Percentiles rank a stretch among this genome's conserved stretches.
phyloP scores from a whole-genome alignment of 2,113 vertebrate genomes.

The Struthidea cinerea region DNA sequence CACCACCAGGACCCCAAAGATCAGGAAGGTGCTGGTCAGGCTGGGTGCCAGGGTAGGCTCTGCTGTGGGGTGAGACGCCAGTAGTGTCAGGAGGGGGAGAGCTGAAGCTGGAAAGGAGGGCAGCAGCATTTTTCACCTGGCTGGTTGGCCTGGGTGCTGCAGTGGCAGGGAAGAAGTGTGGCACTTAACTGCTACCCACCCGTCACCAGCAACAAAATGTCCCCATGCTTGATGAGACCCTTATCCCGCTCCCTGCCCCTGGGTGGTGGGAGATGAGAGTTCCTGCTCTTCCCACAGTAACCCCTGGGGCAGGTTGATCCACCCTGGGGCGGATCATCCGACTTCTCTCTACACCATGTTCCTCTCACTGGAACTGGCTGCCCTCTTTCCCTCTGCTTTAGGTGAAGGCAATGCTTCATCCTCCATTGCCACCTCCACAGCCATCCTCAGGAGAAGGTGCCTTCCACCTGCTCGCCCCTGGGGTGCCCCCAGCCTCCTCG shows the following conservation, averaged over 20 bases:
- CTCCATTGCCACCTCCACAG: background rate
- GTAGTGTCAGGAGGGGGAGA: background rate
- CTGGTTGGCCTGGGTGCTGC: fast-evolving
- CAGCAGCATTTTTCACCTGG: background rate
- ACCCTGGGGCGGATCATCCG: fast-evolving
- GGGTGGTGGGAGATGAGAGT: background rate
- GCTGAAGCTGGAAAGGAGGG: background rate
- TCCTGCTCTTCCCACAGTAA: background rate
- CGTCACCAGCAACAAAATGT: fast-evolving
- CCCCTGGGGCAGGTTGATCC: background rate
- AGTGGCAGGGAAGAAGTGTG: fast-evolving
- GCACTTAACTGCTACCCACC: background rate
- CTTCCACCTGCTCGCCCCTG: background rate
- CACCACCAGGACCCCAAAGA: background rate
- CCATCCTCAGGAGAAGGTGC: background rate
- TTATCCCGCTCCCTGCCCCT: background rate
- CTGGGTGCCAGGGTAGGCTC: background rate
- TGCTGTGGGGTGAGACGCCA: background rate
- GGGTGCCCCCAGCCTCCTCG: background rate
- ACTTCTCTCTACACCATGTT: background rate
- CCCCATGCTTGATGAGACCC: background rate
- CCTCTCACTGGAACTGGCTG: background rate
- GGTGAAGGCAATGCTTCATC: background rate
- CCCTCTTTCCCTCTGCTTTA: background rate
- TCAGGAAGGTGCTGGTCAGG: background rate